Percentiles rank a stretch among this genome's conserved stretches.
phyloP scores from a whole-genome alignment of 2,797 vertebrate species.

The Propithecus deckenii region DNA sequence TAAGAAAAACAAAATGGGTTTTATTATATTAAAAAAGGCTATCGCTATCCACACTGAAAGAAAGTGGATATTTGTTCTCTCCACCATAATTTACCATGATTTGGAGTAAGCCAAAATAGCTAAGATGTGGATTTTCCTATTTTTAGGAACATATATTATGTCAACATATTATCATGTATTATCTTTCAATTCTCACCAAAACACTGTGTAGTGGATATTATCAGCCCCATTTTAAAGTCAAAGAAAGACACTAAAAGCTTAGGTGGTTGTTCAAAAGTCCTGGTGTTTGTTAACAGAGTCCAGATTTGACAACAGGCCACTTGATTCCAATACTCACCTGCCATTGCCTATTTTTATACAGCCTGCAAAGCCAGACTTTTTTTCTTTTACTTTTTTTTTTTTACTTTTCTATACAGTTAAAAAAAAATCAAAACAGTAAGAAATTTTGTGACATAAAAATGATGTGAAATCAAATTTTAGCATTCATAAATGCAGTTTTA shows the following conservation, averaged over 20 bases:
- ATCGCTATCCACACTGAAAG: background rate
- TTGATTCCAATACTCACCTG: background rate
- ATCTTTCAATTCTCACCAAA: background rate
- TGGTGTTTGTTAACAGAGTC: background rate
- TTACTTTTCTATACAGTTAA: background rate
- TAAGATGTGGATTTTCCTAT: background rate
- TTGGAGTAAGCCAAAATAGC: background rate
- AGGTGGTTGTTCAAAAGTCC: background rate
- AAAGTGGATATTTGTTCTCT: background rate
- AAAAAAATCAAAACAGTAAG: background rate
- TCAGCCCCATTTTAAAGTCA: background rate
- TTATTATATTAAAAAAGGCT: background rate
- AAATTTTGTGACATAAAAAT: background rate
- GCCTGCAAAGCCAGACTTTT: background rate
- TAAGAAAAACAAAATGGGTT: background rate
- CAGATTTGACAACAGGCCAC: background rate
- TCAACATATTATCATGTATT: background rate
- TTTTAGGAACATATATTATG: background rate
- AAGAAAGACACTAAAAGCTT: background rate
- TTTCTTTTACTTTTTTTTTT: background rate
- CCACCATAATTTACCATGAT: background rate
- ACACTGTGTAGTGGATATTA: background rate
- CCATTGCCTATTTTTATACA: background rate
- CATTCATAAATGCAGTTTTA: background rate
- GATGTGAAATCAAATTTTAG: background rate